Evolutionary conservation across 1,140 invertebrate species (phyloP), one percentile per base, ranked within the genome.

Genomic region (Notospermus geniculatus): DNA sequence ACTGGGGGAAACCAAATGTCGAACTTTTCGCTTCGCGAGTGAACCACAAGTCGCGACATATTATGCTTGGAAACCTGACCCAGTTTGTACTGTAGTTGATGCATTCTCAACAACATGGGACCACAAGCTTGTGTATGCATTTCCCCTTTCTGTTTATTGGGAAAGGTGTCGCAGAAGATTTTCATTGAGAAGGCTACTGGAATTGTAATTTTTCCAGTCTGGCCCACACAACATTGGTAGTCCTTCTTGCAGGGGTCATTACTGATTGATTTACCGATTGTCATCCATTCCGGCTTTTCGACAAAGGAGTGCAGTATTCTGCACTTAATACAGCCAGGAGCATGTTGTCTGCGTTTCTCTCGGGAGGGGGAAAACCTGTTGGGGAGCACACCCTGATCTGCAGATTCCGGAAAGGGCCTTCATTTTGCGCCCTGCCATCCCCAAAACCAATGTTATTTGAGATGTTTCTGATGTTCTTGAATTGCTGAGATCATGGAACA

Each of bases 21-120:
- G 65, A 65, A 54, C 46, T 70, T 22, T 70, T 70, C 60, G 68
- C 65, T 13, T 65, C 65, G 4, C 57, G 63, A 36, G 9, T 62
- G 1, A 68, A 68, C 57, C 2, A 41, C 43, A 62, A 70, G 9
- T 65, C 7, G 5, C 41, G 11, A 19, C 1, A 1, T 70, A 65
- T 64, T 30, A 59, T 2, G 54, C 59, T 2, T 63, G 57, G 27
- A 15, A 22, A 17, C 61, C 63, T 28, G 66, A 68, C 54, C 45
- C 53, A 2, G 46, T 5, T 9, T 19, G 19, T 9, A 7, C n/a
- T 7, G n/a, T n/a, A 23, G 46, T 50, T 4, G 25, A 50, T 50
- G 46, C 46, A 7, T 50, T 50, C 25, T 50, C n/a, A 23, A 27
- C n/a, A 5, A 9, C 46, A 7, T 50, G 46, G 46, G n/a, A 50